These are phyloP conservation scores for Salvator merianae DNA, from an alignment of 2,113 vertebrate species.

Conservation along the genomic window DNA sequence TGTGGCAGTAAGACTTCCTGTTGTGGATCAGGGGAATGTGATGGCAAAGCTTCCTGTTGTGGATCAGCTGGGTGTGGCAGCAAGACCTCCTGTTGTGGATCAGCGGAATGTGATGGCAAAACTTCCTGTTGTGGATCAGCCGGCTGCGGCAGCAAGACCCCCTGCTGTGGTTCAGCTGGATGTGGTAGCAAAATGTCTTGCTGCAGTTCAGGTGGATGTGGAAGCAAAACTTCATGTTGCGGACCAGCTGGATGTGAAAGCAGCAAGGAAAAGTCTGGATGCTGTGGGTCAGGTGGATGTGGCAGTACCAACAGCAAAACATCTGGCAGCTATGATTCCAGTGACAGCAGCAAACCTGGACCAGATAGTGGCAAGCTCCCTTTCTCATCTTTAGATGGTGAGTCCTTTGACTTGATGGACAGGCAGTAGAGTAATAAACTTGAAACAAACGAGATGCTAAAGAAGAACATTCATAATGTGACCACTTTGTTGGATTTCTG, in stretches of 20 bases:
- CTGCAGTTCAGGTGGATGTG: background rate
- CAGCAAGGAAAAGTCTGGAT: background rate
- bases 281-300: background rate
- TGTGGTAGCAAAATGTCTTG: background rate
- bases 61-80: background rate
- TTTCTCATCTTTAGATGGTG: background rate
- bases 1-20: background rate
- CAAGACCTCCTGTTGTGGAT: background rate
- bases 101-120: background rate
- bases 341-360: background rate
- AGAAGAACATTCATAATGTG: no score
- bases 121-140: no score
- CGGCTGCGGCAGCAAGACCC: background rate
- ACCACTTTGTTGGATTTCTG: no score
- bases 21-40: background rate
- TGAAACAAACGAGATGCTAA: background rate
- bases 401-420: background rate
- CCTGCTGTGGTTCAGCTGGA: background rate
- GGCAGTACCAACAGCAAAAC: background rate
- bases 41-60: background rate
- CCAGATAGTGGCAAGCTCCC: background rate
- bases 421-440: background rate
- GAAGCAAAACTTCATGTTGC: background rate
- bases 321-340: background rate
- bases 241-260: background rate